Evolutionary conservation across 2,888 invertebrate species (phyloP).

Genomic region (Ophonus ardosiacus): DNA sequence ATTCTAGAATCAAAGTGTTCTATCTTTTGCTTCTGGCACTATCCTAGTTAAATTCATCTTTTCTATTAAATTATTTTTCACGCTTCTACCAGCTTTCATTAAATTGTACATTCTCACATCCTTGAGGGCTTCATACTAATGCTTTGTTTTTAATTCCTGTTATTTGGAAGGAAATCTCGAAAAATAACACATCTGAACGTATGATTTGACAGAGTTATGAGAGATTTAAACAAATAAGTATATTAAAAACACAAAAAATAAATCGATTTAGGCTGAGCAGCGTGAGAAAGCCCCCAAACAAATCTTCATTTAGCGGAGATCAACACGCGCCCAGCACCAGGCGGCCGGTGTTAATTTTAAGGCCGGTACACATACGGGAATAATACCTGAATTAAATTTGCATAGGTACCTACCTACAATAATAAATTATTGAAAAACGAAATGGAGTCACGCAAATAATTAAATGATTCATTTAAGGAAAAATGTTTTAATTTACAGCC

Average conservation of each 20-base stretch:
- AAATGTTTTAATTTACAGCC: no score
- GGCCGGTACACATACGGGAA: conserved; percentile 2
- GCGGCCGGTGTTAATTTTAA: neutral
- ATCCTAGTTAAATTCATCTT: conserved; percentile 2
- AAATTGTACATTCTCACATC: neutral
- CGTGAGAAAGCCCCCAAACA: conserved; percentile 29
- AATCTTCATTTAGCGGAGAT: conserved; percentile 20
- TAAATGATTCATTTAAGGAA: no score
- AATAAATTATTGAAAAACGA: no score
- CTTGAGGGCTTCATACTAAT: neutral
- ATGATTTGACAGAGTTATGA: conserved; percentile 27
- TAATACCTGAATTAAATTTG: no score
- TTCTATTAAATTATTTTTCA: conserved; percentile 28
- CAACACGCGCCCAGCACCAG: neutral
- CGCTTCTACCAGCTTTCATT: conserved; percentile 22
- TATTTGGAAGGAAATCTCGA: conserved; percentile 6
- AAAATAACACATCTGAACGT: conserved; percentile 19
- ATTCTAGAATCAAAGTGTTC: neutral
- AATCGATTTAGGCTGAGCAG: conserved; percentile 24
- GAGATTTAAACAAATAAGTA: conserved; percentile 36
- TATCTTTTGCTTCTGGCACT: neutral
- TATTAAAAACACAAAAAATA: conserved; percentile 39
- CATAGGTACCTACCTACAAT: neutral
- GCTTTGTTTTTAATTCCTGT: conserved; percentile 23
- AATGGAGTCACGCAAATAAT: no score